Conservation (phyloP, 2,888 invertebrate genomes). For the Lasius fuliginosus region DNA sequence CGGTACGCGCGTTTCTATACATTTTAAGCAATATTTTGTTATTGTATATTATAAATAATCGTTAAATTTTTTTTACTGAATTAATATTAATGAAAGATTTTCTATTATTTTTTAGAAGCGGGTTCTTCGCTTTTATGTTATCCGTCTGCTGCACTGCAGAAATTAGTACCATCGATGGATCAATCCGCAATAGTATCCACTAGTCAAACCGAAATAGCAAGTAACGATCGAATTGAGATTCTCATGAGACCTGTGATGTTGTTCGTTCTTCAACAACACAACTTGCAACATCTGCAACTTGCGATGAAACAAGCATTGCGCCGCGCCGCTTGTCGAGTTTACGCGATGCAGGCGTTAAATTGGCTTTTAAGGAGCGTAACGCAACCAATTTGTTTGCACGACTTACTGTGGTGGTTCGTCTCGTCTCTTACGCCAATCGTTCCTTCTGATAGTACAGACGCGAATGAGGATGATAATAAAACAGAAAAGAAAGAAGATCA, state of each 20-base stretch:
- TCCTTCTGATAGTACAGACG: conserved; percentile 82
- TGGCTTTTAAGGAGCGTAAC: conserved; percentile 97
- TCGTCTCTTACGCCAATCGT: conserved; percentile 91
- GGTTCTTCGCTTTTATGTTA: conserved; percentile 95
- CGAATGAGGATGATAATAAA: conserved; percentile 88
- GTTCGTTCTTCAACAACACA: conserved; percentile 95
- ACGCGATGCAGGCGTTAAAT: conserved; percentile 97
- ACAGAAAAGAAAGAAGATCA: conserved; percentile 85
- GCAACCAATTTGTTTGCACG: conserved; percentile 96
- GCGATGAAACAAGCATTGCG: conserved; percentile 96
- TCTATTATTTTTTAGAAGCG: conserved; percentile 87
- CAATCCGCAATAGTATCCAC: conserved; percentile 87
- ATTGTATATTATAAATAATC: not conserved
- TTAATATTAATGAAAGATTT: conserved; percentile 27
- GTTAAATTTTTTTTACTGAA: not conserved
- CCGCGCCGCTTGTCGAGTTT: conserved; percentile 93
- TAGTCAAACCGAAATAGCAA: conserved; percentile 85
- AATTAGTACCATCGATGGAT: conserved; percentile 91
- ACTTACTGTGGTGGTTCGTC: conserved; percentile 99
- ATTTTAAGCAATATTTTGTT: conserved; percentile 10
- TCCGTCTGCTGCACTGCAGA: conserved; percentile 95
- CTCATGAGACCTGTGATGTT: conserved; percentile 94
- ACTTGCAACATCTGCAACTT: conserved; percentile 93
- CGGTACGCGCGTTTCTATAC: conserved; percentile 78
- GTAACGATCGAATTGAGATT: conserved; percentile 88